phyloP scores from a whole-genome alignment of 2,797 vertebrate species.

The Lepus townsendii region DNA sequence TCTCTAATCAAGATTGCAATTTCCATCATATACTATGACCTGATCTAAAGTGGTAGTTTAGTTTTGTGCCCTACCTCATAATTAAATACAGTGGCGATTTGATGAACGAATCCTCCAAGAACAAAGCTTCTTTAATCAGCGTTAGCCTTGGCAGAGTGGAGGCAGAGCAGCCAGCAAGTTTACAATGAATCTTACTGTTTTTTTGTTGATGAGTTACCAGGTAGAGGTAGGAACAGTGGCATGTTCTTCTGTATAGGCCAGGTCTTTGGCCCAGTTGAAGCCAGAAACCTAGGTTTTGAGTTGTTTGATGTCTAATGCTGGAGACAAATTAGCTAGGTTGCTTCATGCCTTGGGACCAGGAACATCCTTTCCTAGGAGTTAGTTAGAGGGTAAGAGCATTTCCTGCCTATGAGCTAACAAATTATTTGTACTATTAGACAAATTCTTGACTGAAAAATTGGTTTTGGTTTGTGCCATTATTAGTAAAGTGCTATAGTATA shows the following conservation, averaged over 20 bases:
- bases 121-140: slow-evolving; percentile 61
- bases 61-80: slow-evolving; percentile 6
- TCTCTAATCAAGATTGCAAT: background rate
- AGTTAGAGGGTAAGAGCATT: slow-evolving; percentile 45
- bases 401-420: background rate
- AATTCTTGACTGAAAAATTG: slow-evolving; percentile 52
- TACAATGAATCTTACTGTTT: background rate
- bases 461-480: background rate
- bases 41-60: background rate
- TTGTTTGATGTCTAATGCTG: background rate
- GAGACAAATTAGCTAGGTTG: background rate
- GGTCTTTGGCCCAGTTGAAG: background rate
- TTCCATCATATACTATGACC: slow-evolving; percentile 13
- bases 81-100: slow-evolving; percentile 25
- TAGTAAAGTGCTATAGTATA: background rate
- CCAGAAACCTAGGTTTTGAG: background rate
- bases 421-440: slow-evolving; percentile 19
- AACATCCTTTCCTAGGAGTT: background rate
- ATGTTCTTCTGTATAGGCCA: background rate
- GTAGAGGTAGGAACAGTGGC: background rate
- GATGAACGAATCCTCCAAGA: background rate
- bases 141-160: background rate
- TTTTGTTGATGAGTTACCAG: background rate
- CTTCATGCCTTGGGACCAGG: background rate
- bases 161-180: background rate